A percentile compares a stretch with the other conserved stretches of the same genome.
These are phyloP conservation scores for Odontophorus gujanensis DNA, from an alignment of 2,113 vertebrate genomes.

Conservation along the genomic window DNA sequence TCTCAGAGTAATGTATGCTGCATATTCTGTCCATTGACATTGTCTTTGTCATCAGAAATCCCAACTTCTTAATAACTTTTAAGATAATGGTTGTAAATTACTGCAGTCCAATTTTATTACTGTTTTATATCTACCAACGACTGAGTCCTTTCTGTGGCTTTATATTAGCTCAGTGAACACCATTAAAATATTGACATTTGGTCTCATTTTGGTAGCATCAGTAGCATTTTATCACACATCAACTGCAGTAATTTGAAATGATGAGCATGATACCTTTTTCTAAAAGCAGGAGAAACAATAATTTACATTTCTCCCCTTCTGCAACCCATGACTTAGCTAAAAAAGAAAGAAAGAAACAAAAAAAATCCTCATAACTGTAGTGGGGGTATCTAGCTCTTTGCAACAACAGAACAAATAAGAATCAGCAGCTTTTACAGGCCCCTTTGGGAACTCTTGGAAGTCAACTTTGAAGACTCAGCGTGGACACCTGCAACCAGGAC, in stretches of 20 bases:
- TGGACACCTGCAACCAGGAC: not conserved
- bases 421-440: not conserved
- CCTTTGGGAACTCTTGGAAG: not conserved
- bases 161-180: not conserved
- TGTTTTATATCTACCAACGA: not conserved
- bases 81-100: slow-evolving; percentile 44
- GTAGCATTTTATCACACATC: slow-evolving; percentile 11
- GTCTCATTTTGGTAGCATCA: slow-evolving; percentile 15
- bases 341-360: not conserved
- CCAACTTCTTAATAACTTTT: slow-evolving; percentile 28
- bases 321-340: not conserved
- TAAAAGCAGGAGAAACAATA: not conserved
- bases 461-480: not conserved
- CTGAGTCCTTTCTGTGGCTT: not conserved
- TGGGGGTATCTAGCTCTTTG: not conserved
- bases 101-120: slow-evolving; percentile 25
- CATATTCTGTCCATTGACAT: not conserved
- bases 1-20: slow-evolving; percentile 1
- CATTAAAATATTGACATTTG: slow-evolving; percentile 40
- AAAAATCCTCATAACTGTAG: fast-evolving
- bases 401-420: not conserved
- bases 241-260: slow-evolving; percentile 6
- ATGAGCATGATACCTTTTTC: not conserved
- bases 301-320: not conserved
- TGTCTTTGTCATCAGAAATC: slow-evolving; percentile 34